Base-by-base conservation (phyloP, 1,140 invertebrate genomes). In the Tigriopus japonicus region DNA sequence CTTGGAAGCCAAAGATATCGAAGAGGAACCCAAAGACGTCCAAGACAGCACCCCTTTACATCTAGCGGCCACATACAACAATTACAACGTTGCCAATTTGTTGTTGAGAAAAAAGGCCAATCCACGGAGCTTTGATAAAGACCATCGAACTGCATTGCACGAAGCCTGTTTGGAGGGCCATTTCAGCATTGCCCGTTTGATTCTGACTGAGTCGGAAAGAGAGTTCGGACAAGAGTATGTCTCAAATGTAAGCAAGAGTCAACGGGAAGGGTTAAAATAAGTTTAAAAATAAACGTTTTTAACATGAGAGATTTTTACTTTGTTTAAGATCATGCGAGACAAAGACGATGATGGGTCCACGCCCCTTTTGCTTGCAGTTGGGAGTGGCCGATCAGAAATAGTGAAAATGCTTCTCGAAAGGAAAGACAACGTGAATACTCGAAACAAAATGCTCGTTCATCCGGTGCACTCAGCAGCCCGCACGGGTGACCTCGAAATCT, bases 131-230 rank as follows among this genome's bases (percentile, higher is more conserved):
- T 17, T 6, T 21, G 55, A 58, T n/a, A 42, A 14, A 28, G 28
- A 42, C 35, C 21, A 42, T 2, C 35, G 55, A 6, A 58, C 55
- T 15, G 6, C 55, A 14, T 41, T 58, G 21, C 55, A 58, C 23
- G 23, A 58, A 42, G 55, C 55, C 6, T 58, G 55, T n/a, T 41
- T 41, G 23, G 55, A 58, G 23, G 55, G 55, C n/a, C 21, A 15
- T 12, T 21, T 17, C 45, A 15, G 21, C n/a, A 21, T 49, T 6
- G 45, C 21, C 10, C n/a, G 21, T 5, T 17, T 49, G n/a, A 17
- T 49, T 15, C 45, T 49, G n/a, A 49, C 2, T 15, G 45, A 49
- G n/a, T 15, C 21, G 45, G 45, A 49, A 35, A 21, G 45, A 49
- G 45, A 49, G 21, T 15, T 49, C 10, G 45, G 45, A 10, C 45